These are phyloP conservation scores for Oryzias sinensis DNA, from an alignment of 2,797 vertebrate species.

Conservation along the genomic window DNA sequence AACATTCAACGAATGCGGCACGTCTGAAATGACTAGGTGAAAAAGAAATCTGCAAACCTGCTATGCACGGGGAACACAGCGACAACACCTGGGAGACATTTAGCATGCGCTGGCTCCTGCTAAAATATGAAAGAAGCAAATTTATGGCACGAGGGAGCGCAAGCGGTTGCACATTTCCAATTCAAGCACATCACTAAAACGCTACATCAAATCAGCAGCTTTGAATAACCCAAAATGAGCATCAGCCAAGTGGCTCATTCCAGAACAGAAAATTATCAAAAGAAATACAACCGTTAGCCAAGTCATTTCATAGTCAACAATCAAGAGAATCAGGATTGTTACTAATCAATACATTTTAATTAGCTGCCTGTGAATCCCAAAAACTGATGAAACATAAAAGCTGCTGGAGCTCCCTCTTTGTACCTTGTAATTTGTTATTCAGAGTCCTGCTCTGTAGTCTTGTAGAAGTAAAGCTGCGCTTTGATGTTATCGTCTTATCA, in stretches of 20 bases:
- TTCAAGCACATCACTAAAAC: slow-evolving; percentile 63
- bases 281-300: slow-evolving; percentile 48
- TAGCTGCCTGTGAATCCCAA: slow-evolving; percentile 64
- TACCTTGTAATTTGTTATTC: slow-evolving; percentile 75
- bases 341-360: slow-evolving; percentile 73
- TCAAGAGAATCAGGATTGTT: slow-evolving; percentile 60
- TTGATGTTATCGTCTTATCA: slow-evolving; percentile 70
- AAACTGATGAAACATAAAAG: slow-evolving; percentile 66
- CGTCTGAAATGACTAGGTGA: slow-evolving; percentile 47
- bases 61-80: slow-evolving; percentile 49
- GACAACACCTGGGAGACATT: slow-evolving; percentile 65
- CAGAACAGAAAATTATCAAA: slow-evolving; percentile 51
- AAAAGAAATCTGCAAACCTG: slow-evolving; percentile 42
- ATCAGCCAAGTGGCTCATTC: slow-evolving; percentile 61
- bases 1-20: slow-evolving; percentile 52
- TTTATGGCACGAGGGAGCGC: slow-evolving; percentile 37
- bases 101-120: slow-evolving; percentile 37
- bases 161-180: slow-evolving; percentile 54
- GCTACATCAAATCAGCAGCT: slow-evolving; percentile 64
- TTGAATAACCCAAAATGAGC: slow-evolving; percentile 61
- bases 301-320: slow-evolving; percentile 67
- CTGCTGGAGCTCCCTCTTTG: slow-evolving; percentile 65
- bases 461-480: slow-evolving; percentile 59
- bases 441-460: slow-evolving; percentile 64
- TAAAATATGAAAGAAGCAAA: slow-evolving; percentile 52